phyloP scores from a whole-genome alignment of 2,797 vertebrate species.

The Takifugu ocellatus region DNA sequence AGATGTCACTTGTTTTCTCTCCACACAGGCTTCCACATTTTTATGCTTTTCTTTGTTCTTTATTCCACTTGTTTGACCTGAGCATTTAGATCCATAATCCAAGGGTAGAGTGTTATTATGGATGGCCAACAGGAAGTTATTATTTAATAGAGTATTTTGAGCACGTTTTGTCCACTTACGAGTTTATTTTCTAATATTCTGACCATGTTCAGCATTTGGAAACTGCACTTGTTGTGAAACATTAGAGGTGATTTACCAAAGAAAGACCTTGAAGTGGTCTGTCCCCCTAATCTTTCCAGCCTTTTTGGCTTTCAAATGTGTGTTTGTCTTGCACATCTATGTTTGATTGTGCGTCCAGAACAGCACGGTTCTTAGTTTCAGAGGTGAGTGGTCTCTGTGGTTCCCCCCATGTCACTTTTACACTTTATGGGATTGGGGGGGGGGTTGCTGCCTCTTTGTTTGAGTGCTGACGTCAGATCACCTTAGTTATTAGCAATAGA shows the following conservation, averaged over 20 bases:
- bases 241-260: constrained; percentile 8
- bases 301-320: constrained; percentile 63
- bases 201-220: background rate
- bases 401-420: background rate
- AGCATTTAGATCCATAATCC: constrained; percentile 4
- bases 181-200: background rate
- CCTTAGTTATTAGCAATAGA: constrained; percentile 29
- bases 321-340: constrained; percentile 11
- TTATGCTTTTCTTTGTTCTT: constrained; percentile 27
- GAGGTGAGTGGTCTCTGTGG: constrained; percentile 18
- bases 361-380: constrained; percentile 37
- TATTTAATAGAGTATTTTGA: background rate
- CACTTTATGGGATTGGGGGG: constrained; percentile 14
- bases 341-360: constrained; percentile 40
- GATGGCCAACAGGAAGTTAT: constrained; percentile 19
- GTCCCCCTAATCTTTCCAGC: constrained; percentile 16
- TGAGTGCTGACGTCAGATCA: constrained; percentile 41
- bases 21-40: constrained; percentile 7
- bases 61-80: constrained; percentile 16
- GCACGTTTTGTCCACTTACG: background rate
- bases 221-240: background rate
- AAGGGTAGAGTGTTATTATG: constrained; percentile 10
- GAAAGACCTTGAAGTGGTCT: constrained; percentile 29
- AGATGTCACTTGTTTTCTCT: constrained; percentile 1
- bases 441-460: constrained; percentile 32